Evolutionary conservation across 1,140 invertebrate genomes (phyloP).

Genomic region (Drosophila mayri): DNA sequence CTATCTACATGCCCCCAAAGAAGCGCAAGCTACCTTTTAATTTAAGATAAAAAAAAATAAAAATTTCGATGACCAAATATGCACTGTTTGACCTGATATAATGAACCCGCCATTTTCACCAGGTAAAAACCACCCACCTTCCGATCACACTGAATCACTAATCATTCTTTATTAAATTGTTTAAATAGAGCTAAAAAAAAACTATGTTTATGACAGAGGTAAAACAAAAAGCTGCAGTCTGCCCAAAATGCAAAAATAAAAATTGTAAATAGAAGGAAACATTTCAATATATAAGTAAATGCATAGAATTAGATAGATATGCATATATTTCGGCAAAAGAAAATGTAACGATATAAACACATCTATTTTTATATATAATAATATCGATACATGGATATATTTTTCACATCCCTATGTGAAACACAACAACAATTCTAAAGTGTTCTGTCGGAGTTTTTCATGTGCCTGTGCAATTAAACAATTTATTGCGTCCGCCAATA

Average conservation of each 20-base stretch:
- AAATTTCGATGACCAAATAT: constrained; percentile 13
- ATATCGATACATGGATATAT: constrained; percentile 16
- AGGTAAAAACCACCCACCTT: background rate
- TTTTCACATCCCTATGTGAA: constrained; percentile 17
- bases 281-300: too few relatives aligned
- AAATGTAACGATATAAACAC: background rate
- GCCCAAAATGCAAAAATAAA: background rate
- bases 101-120: background rate
- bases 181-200: background rate
- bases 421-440: constrained; percentile 40
- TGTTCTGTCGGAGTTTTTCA: constrained; percentile 30
- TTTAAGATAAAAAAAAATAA: constrained; percentile 2
- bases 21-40: too few relatives aligned
- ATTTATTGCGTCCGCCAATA: constrained; percentile 18
- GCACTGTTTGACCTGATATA: background rate
- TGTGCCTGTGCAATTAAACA: constrained; percentile 37
- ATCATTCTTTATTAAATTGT: background rate
- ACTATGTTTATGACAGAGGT: background rate
- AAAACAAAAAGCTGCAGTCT: background rate
- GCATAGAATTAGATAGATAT: background rate
- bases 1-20: too few relatives aligned
- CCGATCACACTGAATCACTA: background rate
- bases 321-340: background rate
- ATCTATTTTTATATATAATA: background rate
- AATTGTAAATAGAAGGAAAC: background rate